Evolutionary conservation across 2,113 vertebrate species (phyloP), one percentile per base, ranked within the genome.

Genomic region (Corythornis cristatus): DNA sequence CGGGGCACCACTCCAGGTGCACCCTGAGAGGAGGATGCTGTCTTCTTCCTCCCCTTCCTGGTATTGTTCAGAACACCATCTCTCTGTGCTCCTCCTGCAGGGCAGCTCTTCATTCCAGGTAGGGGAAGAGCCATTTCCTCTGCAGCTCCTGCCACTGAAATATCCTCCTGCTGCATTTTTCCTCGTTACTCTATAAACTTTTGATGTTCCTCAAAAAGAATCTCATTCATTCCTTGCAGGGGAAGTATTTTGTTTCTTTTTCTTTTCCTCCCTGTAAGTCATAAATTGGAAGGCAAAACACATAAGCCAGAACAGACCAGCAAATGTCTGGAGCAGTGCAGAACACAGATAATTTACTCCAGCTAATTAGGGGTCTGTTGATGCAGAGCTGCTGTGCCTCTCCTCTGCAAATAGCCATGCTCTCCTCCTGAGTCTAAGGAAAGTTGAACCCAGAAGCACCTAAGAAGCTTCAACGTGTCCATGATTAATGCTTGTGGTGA

Each of bases 251-350:
- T 31, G 8, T 37, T 80, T 20, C 12, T 3, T 1, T 17, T 9
- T 13, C 15, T 4, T 40, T 1, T 4, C 2, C 1, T 37, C 17
- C 28, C 6, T 0, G 2, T 15, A 46, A 79, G 19, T 61, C 42
- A 90, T 91, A 48, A 45, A 66, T 62, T 65, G 48, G 68, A 73
- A 86, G 78, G 76, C 46, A 70, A 35, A 93, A 72, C 45, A 43
- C 0, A 0, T 15, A 37, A 80, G 19, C 45, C 35, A 68, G 58
- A 79, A 14, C 21, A 76, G 57, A 31, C 25, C 8, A 72, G 40
- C 26, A 54, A 86, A 61, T 60, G 50, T 66, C 45, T 14, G 0
- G 1, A 86, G 77, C 60, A 2, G 1, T 11, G 25, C 71, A 82
- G 66, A 87, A 46, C 18, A 5, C 18, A 60, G 16, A 19, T 89